Evolutionary conservation across 2,797 vertebrate genomes (phyloP).

Genomic region (Mormyrus hasselquistii): DNA sequence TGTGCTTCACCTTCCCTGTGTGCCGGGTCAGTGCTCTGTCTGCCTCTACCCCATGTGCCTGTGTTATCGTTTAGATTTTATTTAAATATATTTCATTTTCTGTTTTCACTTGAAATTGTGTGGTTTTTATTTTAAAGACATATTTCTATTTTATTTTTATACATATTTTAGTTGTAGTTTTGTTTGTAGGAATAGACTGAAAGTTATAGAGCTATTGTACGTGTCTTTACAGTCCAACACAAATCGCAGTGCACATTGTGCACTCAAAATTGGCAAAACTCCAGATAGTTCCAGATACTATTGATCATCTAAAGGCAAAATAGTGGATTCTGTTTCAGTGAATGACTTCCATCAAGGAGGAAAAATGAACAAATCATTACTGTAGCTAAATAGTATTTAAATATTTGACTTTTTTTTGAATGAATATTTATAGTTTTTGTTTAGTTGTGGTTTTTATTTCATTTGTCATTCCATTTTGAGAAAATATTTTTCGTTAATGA

Average conservation of each 20-base stretch:
- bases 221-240: not conserved
- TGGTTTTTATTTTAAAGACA: not conserved
- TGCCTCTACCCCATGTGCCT: not conserved
- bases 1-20: not conserved
- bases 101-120: too few relatives aligned
- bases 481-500: not conserved
- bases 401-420: not conserved
- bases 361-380: not conserved
- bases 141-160: not conserved
- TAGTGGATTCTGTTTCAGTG: not conserved
- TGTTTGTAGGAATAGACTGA: not conserved
- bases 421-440: not conserved
- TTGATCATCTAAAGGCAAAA: not conserved
- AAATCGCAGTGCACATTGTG: not conserved
- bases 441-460: not conserved
- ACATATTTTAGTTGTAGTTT: not conserved
- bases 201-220: too few relatives aligned
- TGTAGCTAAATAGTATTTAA: not conserved
- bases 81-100: too few relatives aligned
- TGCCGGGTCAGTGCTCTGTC: not conserved
- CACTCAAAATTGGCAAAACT: not conserved
- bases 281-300: not conserved
- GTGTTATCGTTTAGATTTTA: too few relatives aligned
- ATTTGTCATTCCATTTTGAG: not conserved
- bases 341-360: not conserved